Evolutionary conservation across 2,113 vertebrate species (phyloP).

Genomic region (Sceloporus undulatus): DNA sequence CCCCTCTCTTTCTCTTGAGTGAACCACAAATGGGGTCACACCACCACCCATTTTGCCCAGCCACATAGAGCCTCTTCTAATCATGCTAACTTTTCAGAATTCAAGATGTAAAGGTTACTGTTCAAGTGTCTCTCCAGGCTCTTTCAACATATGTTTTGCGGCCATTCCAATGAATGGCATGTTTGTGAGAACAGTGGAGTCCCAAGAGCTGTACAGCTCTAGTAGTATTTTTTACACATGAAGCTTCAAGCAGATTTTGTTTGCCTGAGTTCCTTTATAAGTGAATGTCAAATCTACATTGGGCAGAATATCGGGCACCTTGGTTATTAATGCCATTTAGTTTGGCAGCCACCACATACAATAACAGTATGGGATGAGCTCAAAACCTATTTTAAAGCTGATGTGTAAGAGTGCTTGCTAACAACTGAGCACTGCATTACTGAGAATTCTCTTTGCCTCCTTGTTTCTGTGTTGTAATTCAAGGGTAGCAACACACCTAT

Average conservation of each 20-base stretch:
- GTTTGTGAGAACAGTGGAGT: not conserved
- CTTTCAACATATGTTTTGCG: constrained; percentile 17
- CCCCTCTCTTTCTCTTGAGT: not conserved
- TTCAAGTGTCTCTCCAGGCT: constrained; percentile 23
- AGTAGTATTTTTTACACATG: constrained; percentile 50
- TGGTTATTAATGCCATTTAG: constrained; percentile 53
- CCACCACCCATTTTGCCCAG: not conserved
- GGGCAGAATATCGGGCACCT: not conserved
- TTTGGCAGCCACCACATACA: not conserved
- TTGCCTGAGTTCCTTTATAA: not conserved
- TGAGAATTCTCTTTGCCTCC: constrained; percentile 44
- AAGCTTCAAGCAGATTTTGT: constrained; percentile 41
- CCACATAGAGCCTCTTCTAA: not conserved
- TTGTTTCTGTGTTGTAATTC: constrained; percentile 3
- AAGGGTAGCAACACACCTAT: too few relatives aligned
- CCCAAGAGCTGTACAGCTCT: not conserved
- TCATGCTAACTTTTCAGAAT: not conserved
- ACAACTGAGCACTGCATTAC: constrained; percentile 36
- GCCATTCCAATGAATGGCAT: not conserved
- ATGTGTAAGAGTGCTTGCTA: constrained; percentile 21
- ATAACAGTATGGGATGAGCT: not conserved
- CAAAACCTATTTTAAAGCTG: not conserved
- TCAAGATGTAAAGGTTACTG: not conserved
- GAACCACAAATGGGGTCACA: not conserved
- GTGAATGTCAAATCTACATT: not conserved